phyloP scores from a whole-genome alignment of 2,797 vertebrate genomes.

The Remorina albescens region DNA sequence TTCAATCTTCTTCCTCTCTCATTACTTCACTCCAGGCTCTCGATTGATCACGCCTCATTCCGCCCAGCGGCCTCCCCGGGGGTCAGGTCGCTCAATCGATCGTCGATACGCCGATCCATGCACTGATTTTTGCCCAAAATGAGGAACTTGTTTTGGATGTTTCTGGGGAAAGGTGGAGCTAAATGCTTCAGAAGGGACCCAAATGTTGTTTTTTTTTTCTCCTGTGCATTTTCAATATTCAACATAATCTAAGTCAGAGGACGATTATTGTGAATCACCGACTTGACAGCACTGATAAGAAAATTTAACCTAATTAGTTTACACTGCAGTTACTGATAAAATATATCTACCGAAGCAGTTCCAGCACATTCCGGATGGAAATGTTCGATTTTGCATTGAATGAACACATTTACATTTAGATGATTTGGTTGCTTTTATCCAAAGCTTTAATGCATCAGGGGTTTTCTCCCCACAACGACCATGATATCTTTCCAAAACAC shows the following conservation, averaged over 20 bases:
- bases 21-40: slow-evolving; percentile 42
- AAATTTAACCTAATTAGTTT: neutral
- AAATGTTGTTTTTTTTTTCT: too few relatives aligned
- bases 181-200: too few relatives aligned
- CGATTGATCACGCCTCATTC: slow-evolving; percentile 76
- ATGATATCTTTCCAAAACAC: too few relatives aligned
- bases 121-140: too few relatives aligned
- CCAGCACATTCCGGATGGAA: neutral
- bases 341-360: neutral
- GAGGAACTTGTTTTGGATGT: neutral
- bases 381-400: neutral
- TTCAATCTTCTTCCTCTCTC: slow-evolving; percentile 37
- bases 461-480: too few relatives aligned
- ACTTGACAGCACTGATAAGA: too few relatives aligned
- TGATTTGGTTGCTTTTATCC: too few relatives aligned
- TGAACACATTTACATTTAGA: neutral
- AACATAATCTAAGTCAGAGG: too few relatives aligned
- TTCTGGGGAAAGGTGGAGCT: too few relatives aligned
- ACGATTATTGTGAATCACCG: neutral
- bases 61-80: slow-evolving; percentile 52
- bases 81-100: slow-evolving; percentile 55
- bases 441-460: too few relatives aligned
- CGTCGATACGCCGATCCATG: slow-evolving; percentile 49
- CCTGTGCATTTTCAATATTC: too few relatives aligned
- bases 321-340: neutral